Evolutionary conservation across 2,797 vertebrate species (phyloP), one percentile per base, ranked within the genome.

Genomic region (Carapus acus): DNA sequence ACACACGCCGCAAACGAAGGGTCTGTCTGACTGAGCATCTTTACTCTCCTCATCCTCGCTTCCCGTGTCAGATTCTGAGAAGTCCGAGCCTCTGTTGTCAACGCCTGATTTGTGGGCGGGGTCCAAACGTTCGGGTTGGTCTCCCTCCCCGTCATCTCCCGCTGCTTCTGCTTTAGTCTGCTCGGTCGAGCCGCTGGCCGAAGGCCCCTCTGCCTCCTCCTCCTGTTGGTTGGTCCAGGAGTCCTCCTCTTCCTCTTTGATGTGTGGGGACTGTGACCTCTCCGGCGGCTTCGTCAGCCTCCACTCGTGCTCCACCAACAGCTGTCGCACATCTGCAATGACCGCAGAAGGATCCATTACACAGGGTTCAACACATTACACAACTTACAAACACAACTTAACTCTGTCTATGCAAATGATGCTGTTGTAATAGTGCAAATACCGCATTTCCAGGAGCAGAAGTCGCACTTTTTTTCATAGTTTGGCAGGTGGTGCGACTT

Each of bases 171-270:
- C 4, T 36, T 15, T 36, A 3, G 14, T 36, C 34, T 36, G 34
- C n/a, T 36, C 34, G 14, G 34, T 14, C n/a, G 34, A 36, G 34
- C 34, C n/a, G 34, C 34, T 36, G 45, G 29, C 27, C 20, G 19
- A 8, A 33, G 29, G 17, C 45, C 20, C 45, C 45, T 47, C 33
- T 18, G 14, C 29, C 34, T 36, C 17, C 42, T 23, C 42, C 23
- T 12, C 19, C 19, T 43, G 19, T 20, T 21, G 41, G 24, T 22
- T 16, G 42, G 21, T 43, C 42, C 42, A 43, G 12, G 24, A 7
- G 2, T 43, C 42, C 42, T 43, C 19, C 21, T n/a, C 18, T n/a
- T 43, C 42, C 42, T 43, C 42, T 43, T 43, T 43, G 15, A 43
- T 43, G 12, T 43, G 42, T 21, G 21, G 42, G 21, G 21, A 15